Base-by-base conservation (phyloP, 2,797 vertebrate genomes). In the Acomys russatus region DNA sequence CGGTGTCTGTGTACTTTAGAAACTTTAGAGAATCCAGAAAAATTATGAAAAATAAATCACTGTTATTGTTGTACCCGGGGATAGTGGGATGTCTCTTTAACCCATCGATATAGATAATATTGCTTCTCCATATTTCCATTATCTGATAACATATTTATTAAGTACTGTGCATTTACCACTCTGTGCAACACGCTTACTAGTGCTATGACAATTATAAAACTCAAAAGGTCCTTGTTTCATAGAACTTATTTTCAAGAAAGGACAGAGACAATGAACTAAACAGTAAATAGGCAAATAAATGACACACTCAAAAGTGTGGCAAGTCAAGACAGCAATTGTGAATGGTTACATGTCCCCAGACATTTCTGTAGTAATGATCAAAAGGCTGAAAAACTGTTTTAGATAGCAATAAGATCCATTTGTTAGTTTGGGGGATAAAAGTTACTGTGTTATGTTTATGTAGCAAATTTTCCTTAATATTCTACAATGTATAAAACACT, bases 311-410 rank as follows among this genome's bases (percentile, higher is more conserved):
- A 91, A 94, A 95, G 76, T 56, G 70, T 77, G 93, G 9, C 14
- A n/a, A 4, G 11, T 82, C 56, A 88, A 11, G 63, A 63, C 59
- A 63, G 71, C 91, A 61, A 76, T 91, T 68, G 14, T 92, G 51
- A 64, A 71, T 93, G 61, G 9, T 9, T 79, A 0, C 80, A 38
- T 80, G 61, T 91, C 79, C 70, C 82, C 71, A 88, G 90, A 51
- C 38, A 92, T 92, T 90, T 93, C 82, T 54, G 54, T 54, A 77
- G 15, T 59, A 79, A 56, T 92, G 73, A 64, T 93, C 17, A 80
- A 92, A 95, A 70, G 74, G 33, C 88, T 61, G 63, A 92, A 84
- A 94, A 92, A 33, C 9, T 90, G 6, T 71, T 95, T 96, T 61
- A 84, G 23, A 70, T 92, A 20, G 33, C 7, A 85, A 17, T 86